Percentiles rank a stretch among this genome's conserved stretches.
These are phyloP conservation scores for Mycteria americana DNA, from an alignment of 2,797 vertebrate species.

Conservation along the genomic window DNA sequence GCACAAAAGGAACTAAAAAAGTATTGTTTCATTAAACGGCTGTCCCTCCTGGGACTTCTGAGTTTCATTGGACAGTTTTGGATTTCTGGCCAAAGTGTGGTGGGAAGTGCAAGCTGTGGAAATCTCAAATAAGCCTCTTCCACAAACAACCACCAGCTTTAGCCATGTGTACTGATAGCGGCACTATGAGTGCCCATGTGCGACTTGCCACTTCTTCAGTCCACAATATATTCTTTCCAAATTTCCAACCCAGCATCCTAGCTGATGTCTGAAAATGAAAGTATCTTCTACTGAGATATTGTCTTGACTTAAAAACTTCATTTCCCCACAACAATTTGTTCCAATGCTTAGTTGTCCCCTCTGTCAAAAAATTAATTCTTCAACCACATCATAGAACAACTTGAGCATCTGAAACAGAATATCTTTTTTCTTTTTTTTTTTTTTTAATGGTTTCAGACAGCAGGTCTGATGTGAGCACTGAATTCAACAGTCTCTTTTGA, in stretches of 20 bases:
- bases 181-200: neutral
- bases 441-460: neutral
- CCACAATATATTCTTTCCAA: neutral
- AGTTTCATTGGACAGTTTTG: neutral
- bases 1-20: neutral
- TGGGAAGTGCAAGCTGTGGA: neutral
- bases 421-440: too few species aligned
- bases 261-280: neutral
- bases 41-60: neutral
- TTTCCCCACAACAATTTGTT: neutral
- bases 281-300: neutral
- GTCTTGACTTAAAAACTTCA: neutral
- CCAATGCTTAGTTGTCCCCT: neutral
- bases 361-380: neutral
- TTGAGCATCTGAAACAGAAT: neutral
- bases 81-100: neutral
- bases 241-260: neutral
- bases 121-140: neutral
- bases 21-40: neutral
- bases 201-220: neutral
- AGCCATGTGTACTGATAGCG: fast-evolving
- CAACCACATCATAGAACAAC: neutral
- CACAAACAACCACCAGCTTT: neutral
- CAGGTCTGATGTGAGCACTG: neutral
- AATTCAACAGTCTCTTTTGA: neutral